Conservation (phyloP, 2,888 invertebrate species). For the Drosophila heteroneura region DNA sequence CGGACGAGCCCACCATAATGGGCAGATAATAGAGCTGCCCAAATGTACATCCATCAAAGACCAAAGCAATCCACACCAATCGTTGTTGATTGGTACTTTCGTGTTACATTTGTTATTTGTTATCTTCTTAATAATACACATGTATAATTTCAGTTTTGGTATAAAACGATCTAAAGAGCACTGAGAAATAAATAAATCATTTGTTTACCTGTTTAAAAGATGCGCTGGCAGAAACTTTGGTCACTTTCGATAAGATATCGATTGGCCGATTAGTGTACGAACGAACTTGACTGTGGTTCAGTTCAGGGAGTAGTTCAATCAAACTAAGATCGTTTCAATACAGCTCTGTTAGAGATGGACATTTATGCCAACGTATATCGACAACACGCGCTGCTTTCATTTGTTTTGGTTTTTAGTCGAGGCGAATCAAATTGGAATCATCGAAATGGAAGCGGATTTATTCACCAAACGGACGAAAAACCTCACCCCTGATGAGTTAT, state of each 20-base stretch:
- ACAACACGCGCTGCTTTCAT: neutral
- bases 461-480: constrained; percentile 70
- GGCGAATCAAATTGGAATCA: neutral
- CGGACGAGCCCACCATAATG: constrained; percentile 93
- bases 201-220: constrained; percentile 38
- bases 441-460: constrained; percentile 56
- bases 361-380: neutral
- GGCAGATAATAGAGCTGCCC: constrained; percentile 86
- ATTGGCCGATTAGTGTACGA: neutral
- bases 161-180: constrained; percentile 39
- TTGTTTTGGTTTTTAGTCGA: constrained; percentile 6
- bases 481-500: constrained; percentile 87
- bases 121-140: constrained; percentile 62
- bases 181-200: constrained; percentile 56
- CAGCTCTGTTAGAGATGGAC: neutral
- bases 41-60: constrained; percentile 51
- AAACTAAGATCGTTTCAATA: neutral
- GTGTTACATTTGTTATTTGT: constrained; percentile 71
- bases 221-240: neutral
- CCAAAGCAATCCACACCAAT: constrained; percentile 57
- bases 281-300: neutral
- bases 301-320: neutral
- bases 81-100: constrained; percentile 39
- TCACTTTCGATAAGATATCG: constrained; percentile 11
- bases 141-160: constrained; percentile 41